Evolutionary conservation across 2,797 vertebrate species (phyloP).

Genomic region (Kryptolebias ocellatus): DNA sequence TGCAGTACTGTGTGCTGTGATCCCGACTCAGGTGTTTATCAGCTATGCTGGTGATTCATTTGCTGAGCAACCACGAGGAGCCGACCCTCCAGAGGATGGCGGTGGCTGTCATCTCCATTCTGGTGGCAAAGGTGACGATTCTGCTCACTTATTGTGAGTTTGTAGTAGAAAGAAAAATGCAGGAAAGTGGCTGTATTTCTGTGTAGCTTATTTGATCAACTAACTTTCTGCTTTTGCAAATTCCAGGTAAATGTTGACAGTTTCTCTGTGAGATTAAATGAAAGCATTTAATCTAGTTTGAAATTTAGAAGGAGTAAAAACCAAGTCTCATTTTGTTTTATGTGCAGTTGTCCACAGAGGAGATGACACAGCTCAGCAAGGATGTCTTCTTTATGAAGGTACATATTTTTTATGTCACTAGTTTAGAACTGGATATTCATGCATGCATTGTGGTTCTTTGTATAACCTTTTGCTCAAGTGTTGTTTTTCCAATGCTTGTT

Average conservation of each 20-base stretch:
- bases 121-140: conserved; percentile 88
- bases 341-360: conserved; percentile 71
- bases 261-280: not conserved
- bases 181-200: conserved; percentile 8
- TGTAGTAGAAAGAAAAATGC: conserved; percentile 28
- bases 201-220: not conserved
- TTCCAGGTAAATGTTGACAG: conserved; percentile 11
- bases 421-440: too few relatives aligned
- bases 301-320: conserved; percentile 18
- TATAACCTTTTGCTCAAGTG: too few relatives aligned
- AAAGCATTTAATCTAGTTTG: conserved; percentile 16
- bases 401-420: conserved; percentile 42
- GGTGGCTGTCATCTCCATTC: conserved; percentile 92
- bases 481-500: too few relatives aligned
- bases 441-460: too few relatives aligned
- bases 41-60: conserved; percentile 92
- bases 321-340: conserved; percentile 25
- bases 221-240: conserved; percentile 19
- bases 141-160: conserved; percentile 17
- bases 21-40: conserved; percentile 87
- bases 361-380: conserved; percentile 83
- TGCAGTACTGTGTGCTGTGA: not conserved
- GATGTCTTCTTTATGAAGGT: conserved; percentile 93
- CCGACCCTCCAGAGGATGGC: conserved; percentile 93
- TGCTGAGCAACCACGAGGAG: conserved; percentile 91